A percentile compares a stretch with the other conserved stretches of the same genome.
Conservation (phyloP, 1,140 invertebrate species). For the Daktulosphaira vitifoliae region DNA sequence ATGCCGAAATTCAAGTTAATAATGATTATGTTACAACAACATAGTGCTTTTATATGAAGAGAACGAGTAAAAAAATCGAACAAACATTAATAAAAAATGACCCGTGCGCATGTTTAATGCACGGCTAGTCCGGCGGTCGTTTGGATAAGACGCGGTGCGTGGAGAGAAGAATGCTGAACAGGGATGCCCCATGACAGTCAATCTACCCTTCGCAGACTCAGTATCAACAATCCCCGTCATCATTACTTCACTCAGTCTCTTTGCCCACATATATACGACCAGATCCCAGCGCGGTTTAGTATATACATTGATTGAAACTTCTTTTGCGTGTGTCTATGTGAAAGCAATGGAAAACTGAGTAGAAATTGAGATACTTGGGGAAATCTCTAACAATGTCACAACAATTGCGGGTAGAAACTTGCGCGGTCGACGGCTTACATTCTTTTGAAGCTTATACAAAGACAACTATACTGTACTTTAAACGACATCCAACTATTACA, state of each 20-base stretch:
- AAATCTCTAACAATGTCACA: too few relatives aligned
- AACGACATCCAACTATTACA: too few relatives aligned
- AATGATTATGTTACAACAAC: too few relatives aligned
- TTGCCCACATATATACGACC: neutral
- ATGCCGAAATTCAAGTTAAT: too few relatives aligned
- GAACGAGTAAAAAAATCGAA: conserved; percentile 15
- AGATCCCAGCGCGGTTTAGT: neutral
- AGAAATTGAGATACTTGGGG: too few relatives aligned
- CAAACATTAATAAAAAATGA: conserved; percentile 14
- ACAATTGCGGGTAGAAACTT: too few relatives aligned
- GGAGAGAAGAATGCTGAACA: too few relatives aligned
- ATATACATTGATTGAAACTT: conserved; percentile 7
- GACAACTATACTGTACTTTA: too few relatives aligned
- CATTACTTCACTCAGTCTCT: neutral
- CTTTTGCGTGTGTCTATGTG: neutral
- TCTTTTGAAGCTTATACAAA: too few relatives aligned
- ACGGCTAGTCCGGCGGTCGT: neutral
- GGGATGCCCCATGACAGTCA: neutral
- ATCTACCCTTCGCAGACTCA: neutral
- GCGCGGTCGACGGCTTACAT: too few relatives aligned
- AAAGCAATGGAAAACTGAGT: too few relatives aligned
- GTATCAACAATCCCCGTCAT: neutral
- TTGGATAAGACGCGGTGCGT: neutral
- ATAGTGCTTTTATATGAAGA: too few relatives aligned
- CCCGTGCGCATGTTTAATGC: conserved; percentile 20